Conservation (phyloP, 2,888 invertebrate species). For the Amblyjoppa fuscipennis region DNA sequence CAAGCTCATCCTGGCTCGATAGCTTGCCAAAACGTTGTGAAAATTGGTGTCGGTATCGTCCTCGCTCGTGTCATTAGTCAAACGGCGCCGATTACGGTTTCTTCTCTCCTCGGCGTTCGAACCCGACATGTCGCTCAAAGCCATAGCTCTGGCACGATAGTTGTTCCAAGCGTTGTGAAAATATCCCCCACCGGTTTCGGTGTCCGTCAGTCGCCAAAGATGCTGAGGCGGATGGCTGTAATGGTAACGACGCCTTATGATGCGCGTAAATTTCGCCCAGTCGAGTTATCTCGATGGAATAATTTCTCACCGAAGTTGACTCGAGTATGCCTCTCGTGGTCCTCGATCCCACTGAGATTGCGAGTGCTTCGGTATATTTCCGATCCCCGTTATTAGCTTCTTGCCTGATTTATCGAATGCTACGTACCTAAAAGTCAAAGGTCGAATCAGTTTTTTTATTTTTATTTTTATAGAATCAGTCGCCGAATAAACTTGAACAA, state of each 20-base stretch:
- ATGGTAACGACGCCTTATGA: constrained; percentile 11
- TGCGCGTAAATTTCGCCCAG: neutral
- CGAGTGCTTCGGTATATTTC: constrained; percentile 86
- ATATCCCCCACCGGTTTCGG: neutral
- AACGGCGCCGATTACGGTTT: constrained; percentile 31
- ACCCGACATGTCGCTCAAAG: neutral
- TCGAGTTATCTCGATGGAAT: neutral
- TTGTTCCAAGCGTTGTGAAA: neutral
- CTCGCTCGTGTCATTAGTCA: constrained; percentile 38
- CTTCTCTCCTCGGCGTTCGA: constrained; percentile 1
- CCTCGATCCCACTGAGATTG: constrained; percentile 86
- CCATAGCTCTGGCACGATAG: constrained; percentile 17
- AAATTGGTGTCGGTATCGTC: constrained; percentile 25
- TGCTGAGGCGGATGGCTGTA: constrained; percentile 38
- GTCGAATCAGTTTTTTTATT: neutral
- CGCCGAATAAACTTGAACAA: neutral
- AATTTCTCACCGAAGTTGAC: constrained; percentile 50
- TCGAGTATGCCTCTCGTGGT: constrained; percentile 55
- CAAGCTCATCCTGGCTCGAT: neutral
- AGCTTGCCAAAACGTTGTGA: neutral
- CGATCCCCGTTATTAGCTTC: constrained; percentile 94
- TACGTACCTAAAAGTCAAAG: constrained; percentile 89
- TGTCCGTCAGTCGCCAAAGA: constrained; percentile 7
- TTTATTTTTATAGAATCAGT: neutral
- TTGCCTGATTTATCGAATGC: constrained; percentile 93